These are phyloP conservation scores for Phaedon cochleariae DNA, from an alignment of 2,888 invertebrate species.

Conservation along the genomic window DNA sequence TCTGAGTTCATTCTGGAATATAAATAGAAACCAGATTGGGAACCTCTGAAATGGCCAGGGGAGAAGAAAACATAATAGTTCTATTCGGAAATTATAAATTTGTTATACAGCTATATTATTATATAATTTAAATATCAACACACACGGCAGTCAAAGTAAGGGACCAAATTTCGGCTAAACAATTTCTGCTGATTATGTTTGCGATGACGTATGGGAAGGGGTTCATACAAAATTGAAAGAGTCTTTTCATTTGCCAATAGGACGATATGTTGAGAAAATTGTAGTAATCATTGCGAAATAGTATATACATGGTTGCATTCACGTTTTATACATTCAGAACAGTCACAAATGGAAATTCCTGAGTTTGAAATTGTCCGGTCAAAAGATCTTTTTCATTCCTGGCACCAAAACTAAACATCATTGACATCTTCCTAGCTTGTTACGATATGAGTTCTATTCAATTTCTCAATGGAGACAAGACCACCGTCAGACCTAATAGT, in stretches of 20 bases:
- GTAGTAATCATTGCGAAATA: too few relatives aligned
- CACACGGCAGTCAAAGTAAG: conserved; percentile 57
- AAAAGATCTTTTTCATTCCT: too few relatives aligned
- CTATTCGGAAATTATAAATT: conserved; percentile 39
- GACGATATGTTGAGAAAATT: neutral
- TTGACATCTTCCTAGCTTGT: too few relatives aligned
- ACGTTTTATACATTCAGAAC: too few relatives aligned
- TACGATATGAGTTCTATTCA: too few relatives aligned
- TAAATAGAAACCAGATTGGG: neutral
- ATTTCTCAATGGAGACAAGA: too few relatives aligned
- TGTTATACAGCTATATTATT: conserved; percentile 48
- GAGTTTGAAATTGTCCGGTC: too few relatives aligned
- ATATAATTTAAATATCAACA: conserved; percentile 57
- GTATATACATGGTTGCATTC: too few relatives aligned
- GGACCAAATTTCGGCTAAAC: conserved; percentile 5
- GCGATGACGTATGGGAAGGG: conserved; percentile 28
- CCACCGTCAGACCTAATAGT: too few relatives aligned
- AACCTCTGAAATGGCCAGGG: neutral
- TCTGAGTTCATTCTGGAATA: neutral
- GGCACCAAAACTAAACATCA: too few relatives aligned
- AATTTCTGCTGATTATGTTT: conserved; percentile 33
- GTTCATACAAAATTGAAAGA: conserved; percentile 21
- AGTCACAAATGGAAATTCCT: too few relatives aligned
- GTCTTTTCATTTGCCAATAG: conserved; percentile 6
- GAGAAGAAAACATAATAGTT: conserved; percentile 16